Percentiles rank a stretch among this genome's conserved stretches.
Evolutionary conservation across 2,797 vertebrate genomes (phyloP).

Genomic region (Pelochelys cantorii): DNA sequence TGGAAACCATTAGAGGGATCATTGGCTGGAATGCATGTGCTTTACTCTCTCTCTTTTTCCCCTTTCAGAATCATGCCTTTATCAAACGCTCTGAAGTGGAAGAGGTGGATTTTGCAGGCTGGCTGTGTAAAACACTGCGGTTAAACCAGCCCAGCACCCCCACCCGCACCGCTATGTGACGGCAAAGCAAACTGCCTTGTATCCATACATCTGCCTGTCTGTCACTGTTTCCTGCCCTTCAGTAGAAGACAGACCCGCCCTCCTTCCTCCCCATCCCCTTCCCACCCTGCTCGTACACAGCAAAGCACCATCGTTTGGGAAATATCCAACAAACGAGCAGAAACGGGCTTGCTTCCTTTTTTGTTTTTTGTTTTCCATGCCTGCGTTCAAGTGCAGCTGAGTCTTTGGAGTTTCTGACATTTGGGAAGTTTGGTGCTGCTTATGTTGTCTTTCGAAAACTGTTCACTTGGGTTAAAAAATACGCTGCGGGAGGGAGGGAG

Average conservation of each 20-base stretch:
- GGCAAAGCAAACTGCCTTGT: conserved; percentile 14
- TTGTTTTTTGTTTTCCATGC: background rate
- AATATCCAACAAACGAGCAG: background rate
- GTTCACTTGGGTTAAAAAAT: conserved; percentile 49
- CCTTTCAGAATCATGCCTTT: conserved; percentile 91
- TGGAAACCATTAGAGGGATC: too few species aligned
- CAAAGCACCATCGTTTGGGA: background rate
- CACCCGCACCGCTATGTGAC: conserved; percentile 87
- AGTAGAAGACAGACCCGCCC: conserved; percentile 49
- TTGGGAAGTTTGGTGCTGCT: conserved; percentile 48
- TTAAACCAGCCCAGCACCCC: conserved; percentile 96
- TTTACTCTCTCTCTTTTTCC: background rate
- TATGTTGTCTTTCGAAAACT: conserved; percentile 22
- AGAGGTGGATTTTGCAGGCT: conserved; percentile 97
- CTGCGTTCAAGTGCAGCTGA: background rate
- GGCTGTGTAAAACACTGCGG: conserved; percentile 94
- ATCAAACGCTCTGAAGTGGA: conserved; percentile 96
- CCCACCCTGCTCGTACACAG: background rate
- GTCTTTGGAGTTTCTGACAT: conserved; percentile 51
- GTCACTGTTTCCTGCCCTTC: conserved; percentile 29
- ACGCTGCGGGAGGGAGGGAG: rapidly evolving
- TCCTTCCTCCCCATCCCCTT: conserved; percentile 16
- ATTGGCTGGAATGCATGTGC: too few species aligned
- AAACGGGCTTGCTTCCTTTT: background rate
- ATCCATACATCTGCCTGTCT: conserved; percentile 21